Conservation (phyloP, 2,888 invertebrate genomes). For the Dinocampus coccinellae region DNA sequence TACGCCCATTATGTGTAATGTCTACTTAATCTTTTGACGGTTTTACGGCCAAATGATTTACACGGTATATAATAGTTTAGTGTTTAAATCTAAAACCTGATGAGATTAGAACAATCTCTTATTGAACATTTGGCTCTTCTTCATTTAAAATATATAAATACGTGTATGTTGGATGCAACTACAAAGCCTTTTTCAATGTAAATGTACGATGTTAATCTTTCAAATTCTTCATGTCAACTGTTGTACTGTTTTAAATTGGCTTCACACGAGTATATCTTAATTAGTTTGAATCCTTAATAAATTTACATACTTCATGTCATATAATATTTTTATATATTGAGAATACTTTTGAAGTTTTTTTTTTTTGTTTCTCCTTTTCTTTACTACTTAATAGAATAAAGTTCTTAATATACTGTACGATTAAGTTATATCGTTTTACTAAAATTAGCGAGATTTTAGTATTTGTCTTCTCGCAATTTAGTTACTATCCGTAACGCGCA, state of each 20-base stretch:
- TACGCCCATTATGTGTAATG: constrained; percentile 20
- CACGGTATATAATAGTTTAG: constrained; percentile 44
- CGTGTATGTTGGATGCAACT: constrained; percentile 51
- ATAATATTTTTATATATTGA: not conserved
- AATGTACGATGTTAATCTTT: constrained; percentile 30
- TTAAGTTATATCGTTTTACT: constrained; percentile 37
- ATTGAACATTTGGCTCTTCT: not conserved
- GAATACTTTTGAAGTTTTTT: not conserved
- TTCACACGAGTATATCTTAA: constrained; percentile 37
- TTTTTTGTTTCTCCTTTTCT: not conserved
- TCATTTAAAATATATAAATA: constrained; percentile 39
- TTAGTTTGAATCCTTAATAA: constrained; percentile 30
- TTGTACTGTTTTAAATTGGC: constrained; percentile 28
- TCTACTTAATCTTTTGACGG: constrained; percentile 51
- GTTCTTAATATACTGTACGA: not conserved
- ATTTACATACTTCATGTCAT: not conserved
- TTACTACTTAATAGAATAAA: not conserved
- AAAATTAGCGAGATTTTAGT: constrained; percentile 63
- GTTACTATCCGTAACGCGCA: constrained; percentile 43
- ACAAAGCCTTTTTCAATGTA: constrained; percentile 61
- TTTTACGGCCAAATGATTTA: constrained; percentile 52
- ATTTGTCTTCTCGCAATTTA: constrained; percentile 51
- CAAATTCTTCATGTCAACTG: not conserved
- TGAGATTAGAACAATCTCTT: constrained; percentile 35
- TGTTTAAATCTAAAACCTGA: constrained; percentile 59